Base-by-base conservation (phyloP, 1,140 invertebrate species). In the Pemphigus obesinymphae region DNA sequence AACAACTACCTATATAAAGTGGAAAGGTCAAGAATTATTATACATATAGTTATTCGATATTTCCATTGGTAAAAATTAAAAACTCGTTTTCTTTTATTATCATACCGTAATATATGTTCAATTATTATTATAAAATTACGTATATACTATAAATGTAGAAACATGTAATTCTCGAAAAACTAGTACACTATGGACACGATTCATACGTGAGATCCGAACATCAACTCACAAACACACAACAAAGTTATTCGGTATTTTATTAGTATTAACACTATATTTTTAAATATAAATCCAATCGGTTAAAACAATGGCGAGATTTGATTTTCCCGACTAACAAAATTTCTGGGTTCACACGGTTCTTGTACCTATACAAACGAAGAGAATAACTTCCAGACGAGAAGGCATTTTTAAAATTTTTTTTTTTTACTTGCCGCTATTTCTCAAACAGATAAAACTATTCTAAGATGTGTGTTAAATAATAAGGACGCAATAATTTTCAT, bases 401-500 rank as follows among this genome's bases (percentile, higher is more conserved):
- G 73, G 53, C 34, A 78, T 78, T 55, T 78, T 55, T 53, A 43
- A 43, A 10, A 45, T 72, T 45, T 72, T 72, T 72, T 72, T 29
- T 34, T 63, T 63, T n/a, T 50, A 50, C 17, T 73, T 10, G 73
- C 31, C n/a, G 50, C n/a, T 58, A 17, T 40, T 55, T 13, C 73
- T 76, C 73, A 34, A 55, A 37, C 73, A 26, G 43, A 53, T 17
- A 53, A 40, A 4, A 43, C 37, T 70, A 43, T 70, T 70, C 20
- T 23, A 26, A 70, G 23, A 48, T 73, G 70, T 73, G 43, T 50
- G 45, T 73, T 48, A 45, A 55, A 55, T 76, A 58, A 78, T 78
- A 78, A 55, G 73, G 31, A 78, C 48, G 73, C 68, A 43, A 70
- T 70, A 45, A 75, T 78, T 78, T 78, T 78, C 11, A 58, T 55